phyloP scores from a whole-genome alignment of 1,140 invertebrate genomes.

The Bombus pascuorum region DNA sequence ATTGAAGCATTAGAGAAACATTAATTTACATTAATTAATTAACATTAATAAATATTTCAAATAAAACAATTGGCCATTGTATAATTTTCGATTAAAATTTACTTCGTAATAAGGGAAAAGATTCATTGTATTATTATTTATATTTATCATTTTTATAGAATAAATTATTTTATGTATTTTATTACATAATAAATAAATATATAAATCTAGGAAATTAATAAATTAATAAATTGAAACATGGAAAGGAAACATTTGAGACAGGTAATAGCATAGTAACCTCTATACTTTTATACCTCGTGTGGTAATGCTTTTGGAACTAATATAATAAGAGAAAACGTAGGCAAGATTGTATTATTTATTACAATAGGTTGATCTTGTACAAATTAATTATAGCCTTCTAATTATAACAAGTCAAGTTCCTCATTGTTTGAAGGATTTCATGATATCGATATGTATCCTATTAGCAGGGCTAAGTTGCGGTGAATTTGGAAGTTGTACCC shows the following conservation, averaged over 20 bases:
- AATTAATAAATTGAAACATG: not conserved
- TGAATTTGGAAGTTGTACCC: slow-evolving; percentile 73
- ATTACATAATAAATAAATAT: not conserved
- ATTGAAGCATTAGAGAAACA: slow-evolving; percentile 92
- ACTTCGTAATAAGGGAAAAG: not conserved
- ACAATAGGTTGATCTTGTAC: slow-evolving; percentile 80
- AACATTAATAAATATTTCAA: not conserved
- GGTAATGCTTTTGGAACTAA: not conserved
- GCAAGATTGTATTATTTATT: slow-evolving; percentile 82
- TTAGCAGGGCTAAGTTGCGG: slow-evolving; percentile 76
- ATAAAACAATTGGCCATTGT: not conserved
- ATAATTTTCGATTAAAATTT: not conserved
- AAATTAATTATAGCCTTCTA: slow-evolving; percentile 81
- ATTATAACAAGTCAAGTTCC: slow-evolving; percentile 79
- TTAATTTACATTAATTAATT: slow-evolving; percentile 74
- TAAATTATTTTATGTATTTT: not conserved
- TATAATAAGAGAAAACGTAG: slow-evolving; percentile 57
- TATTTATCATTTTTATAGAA: not conserved
- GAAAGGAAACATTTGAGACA: not conserved
- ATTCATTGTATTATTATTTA: not conserved
- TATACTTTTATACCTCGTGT: too few species aligned
- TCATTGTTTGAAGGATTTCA: slow-evolving; percentile 74
- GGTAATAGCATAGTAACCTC: too few species aligned
- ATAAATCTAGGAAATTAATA: too few species aligned
- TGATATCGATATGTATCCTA: slow-evolving; percentile 81